A percentile compares a stretch with the other conserved stretches of the same genome.
These are phyloP conservation scores for Rhincodon typus DNA, from an alignment of 2,797 vertebrate genomes.

Conservation along the genomic window DNA sequence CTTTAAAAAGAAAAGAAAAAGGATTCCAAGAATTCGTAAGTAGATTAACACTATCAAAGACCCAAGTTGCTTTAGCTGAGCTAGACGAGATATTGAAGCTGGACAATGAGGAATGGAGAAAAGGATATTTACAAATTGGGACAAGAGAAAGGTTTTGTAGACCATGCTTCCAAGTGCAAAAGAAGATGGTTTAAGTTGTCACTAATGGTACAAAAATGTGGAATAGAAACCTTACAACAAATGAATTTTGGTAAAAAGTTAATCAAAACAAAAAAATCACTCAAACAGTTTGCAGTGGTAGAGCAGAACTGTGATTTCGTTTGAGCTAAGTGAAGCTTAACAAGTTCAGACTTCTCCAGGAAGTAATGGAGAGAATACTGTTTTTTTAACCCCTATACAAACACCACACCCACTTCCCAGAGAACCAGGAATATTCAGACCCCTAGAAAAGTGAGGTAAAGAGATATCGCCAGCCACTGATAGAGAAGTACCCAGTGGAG, in stretches of 20 bases:
- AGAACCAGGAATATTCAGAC: not conserved
- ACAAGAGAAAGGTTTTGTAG: not conserved
- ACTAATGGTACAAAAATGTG: not conserved
- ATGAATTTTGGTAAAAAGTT: not conserved
- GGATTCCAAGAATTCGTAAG: not conserved
- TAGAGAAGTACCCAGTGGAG: not conserved
- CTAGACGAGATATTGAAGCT: not conserved
- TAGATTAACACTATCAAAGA: not conserved
- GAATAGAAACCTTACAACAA: not conserved
- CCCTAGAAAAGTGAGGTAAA: not conserved
- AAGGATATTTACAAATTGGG: not conserved
- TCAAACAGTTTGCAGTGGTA: not conserved
- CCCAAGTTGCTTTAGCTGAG: not conserved
- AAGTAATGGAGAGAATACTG: not conserved
- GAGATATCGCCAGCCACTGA: not conserved
- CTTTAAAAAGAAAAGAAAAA: not conserved
- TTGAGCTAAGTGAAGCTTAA: not conserved
- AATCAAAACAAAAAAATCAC: not conserved
- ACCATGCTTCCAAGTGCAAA: not conserved
- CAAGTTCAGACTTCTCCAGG: not conserved
- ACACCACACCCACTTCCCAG: too few species aligned
- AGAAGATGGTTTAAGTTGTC: not conserved
- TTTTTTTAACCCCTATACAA: not conserved
- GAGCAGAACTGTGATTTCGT: not conserved
- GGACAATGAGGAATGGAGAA: not conserved